phyloP scores from a whole-genome alignment of 2,888 invertebrate genomes.

The Cephus pygmeus region DNA sequence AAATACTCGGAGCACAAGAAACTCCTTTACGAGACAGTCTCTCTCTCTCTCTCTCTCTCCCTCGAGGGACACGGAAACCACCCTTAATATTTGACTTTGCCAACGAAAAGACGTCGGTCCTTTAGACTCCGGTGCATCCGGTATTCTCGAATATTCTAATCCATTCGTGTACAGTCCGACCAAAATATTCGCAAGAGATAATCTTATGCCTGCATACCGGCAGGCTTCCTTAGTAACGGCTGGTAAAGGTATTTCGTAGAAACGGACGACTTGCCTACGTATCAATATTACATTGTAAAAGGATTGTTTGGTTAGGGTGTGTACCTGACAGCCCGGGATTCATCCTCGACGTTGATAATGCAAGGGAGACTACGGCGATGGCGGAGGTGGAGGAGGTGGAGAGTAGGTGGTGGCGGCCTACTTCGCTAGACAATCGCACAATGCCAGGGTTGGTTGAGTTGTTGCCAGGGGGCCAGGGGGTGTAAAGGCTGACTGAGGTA shows the following conservation, averaged over 20 bases:
- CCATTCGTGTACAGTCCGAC: not conserved
- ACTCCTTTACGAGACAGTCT: too few relatives aligned
- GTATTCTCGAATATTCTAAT: not conserved
- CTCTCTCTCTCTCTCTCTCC: too few relatives aligned
- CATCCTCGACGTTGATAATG: not conserved
- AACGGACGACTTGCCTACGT: not conserved
- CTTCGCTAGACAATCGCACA: slow-evolving; percentile 53
- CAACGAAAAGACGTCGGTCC: not conserved
- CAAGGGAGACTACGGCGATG: not conserved
- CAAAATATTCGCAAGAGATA: not conserved
- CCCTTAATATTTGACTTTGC: not conserved
- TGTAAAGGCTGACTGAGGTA: slow-evolving; percentile 14
- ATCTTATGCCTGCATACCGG: too few relatives aligned
- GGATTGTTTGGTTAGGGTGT: not conserved
- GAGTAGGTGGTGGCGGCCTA: slow-evolving; percentile 52
- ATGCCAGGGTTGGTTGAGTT: slow-evolving; percentile 30
- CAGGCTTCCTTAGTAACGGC: not conserved
- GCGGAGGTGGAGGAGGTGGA: slow-evolving; percentile 33
- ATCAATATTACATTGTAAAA: not conserved
- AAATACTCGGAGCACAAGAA: too few relatives aligned
- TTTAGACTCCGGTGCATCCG: not conserved
- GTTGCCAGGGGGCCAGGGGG: slow-evolving; percentile 21
- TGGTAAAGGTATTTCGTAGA: not conserved
- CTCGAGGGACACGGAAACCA: not conserved
- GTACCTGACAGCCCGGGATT: not conserved